Percentiles rank a stretch among this genome's conserved stretches.
These are phyloP conservation scores for Drosophila paramelanica DNA, from an alignment of 2,888 invertebrate genomes.

Conservation along the genomic window DNA sequence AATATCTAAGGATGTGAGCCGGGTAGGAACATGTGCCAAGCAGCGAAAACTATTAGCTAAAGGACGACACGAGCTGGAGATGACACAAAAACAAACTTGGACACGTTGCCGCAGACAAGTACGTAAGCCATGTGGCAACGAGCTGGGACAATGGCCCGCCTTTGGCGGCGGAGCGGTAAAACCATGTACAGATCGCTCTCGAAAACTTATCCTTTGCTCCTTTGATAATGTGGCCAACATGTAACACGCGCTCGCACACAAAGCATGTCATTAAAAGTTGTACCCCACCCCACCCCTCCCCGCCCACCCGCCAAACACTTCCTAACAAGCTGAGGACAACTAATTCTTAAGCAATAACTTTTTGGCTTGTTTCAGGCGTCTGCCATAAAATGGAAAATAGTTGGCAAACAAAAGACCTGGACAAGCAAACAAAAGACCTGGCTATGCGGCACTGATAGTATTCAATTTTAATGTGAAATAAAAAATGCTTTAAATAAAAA, in stretches of 20 bases:
- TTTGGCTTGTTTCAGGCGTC: conserved; percentile 25
- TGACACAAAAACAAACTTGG: conserved; percentile 63
- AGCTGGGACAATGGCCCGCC: neutral
- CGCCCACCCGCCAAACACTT: neutral
- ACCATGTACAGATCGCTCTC: conserved; percentile 24
- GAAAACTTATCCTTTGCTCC: conserved; percentile 56
- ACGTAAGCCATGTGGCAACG: conserved; percentile 12
- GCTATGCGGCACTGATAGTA: conserved; percentile 2
- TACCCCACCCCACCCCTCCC: conserved; percentile 8
- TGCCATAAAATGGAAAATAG: conserved; percentile 22
- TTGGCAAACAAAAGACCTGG: neutral
- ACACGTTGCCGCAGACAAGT: conserved; percentile 42
- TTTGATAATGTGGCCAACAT: conserved; percentile 73
- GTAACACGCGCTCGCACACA: conserved; percentile 73
- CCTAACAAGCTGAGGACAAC: conserved; percentile 32
- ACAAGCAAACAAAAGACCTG: conserved; percentile 17
- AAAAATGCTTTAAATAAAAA: neutral
- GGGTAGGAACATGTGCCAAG: conserved; percentile 41
- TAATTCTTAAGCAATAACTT: conserved; percentile 54
- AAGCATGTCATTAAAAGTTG: conserved; percentile 76
- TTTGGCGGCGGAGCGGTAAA: neutral
- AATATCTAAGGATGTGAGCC: conserved; percentile 12
- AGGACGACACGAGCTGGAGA: conserved; percentile 46
- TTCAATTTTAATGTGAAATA: neutral
- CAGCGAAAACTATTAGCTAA: conserved; percentile 63